Base-by-base conservation (phyloP, 2,797 vertebrate species). In the Sebastes steindachneri region DNA sequence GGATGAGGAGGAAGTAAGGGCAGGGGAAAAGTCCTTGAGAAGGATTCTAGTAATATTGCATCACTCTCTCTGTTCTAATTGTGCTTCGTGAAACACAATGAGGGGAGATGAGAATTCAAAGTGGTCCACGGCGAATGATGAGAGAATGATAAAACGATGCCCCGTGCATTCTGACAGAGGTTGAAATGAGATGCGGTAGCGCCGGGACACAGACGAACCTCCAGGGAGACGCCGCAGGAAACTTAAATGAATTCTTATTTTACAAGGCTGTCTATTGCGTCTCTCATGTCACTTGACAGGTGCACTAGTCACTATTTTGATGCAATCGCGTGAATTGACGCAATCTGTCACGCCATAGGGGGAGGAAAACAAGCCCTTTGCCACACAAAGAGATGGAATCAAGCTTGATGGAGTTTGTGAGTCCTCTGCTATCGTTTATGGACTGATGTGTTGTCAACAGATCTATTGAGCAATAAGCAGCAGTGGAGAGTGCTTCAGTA, bases 221-320 rank as follows among this genome's bases (percentile, higher is more conserved):
- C 83, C 67, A 72, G 88, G 93, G 94, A 94, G 68, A 86, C 68
- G 1, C 64, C 15, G 75, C 23, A 69, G 91, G 75, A 84, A 88
- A 85, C 89, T 73, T 86, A 85, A 89, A 69, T 93, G 73, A 95
- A 92, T 93, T 95, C 90, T 91, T 92, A 86, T 87, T 88, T 74
- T 69, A 54, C 45, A 31, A 9, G 29, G 62, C 73, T 9, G 12
- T 73, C 82, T 51, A 9, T 73, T 89, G 81, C 87, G 92, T 79
- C 72, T 82, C 84, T 90, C 87, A 87, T 19, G 28, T 76, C 62
- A 73, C 83, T 67, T 89, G 85, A 90, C 86, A 92, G 90, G 25
- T 87, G 91, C 83, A 69, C 87, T 85, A 86, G 88, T 90, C 94
- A 90, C 89, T 87, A 51, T 94, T 95, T 93, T 85, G 92, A 96